phyloP scores from a whole-genome alignment of 2,888 invertebrate genomes.

The Lepidonotus clava region DNA sequence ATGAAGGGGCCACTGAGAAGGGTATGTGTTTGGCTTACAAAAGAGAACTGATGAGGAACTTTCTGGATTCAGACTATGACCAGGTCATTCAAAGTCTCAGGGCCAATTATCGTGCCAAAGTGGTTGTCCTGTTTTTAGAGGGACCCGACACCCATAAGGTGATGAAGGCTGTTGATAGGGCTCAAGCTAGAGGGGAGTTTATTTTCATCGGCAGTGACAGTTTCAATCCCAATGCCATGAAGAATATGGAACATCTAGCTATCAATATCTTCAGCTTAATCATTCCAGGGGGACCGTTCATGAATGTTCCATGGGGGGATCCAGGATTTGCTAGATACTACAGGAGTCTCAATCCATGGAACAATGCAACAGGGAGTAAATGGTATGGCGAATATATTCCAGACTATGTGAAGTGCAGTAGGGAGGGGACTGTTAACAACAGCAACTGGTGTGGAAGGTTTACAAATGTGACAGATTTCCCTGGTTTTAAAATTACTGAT shows the following conservation, averaged over 20 bases:
- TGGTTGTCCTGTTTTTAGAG: conserved; percentile 62
- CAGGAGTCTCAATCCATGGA: background rate
- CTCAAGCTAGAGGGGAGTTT: conserved; percentile 58
- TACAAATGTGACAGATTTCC: background rate
- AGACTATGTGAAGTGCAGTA: background rate
- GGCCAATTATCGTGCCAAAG: conserved; percentile 56
- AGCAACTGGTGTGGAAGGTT: background rate
- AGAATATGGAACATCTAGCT: background rate
- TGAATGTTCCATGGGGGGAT: background rate
- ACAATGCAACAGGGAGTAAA: background rate
- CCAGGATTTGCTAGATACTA: background rate
- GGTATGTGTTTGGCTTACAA: conserved; percentile 63
- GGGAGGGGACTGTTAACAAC: background rate
- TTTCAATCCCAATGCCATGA: background rate
- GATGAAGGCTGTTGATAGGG: conserved; percentile 55
- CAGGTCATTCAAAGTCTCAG: conserved; percentile 57
- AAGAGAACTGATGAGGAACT: conserved; percentile 57
- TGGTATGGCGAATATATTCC: background rate
- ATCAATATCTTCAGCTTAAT: background rate
- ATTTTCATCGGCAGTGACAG: conserved; percentile 65
- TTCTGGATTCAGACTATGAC: conserved; percentile 60
- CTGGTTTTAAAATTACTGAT: background rate
- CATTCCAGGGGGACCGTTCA: background rate
- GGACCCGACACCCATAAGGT: conserved; percentile 55
- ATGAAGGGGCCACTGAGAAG: background rate